Evolutionary conservation across 2,797 vertebrate genomes (phyloP), one percentile per base, ranked within the genome.

Genomic region (Spatula clypeata): DNA sequence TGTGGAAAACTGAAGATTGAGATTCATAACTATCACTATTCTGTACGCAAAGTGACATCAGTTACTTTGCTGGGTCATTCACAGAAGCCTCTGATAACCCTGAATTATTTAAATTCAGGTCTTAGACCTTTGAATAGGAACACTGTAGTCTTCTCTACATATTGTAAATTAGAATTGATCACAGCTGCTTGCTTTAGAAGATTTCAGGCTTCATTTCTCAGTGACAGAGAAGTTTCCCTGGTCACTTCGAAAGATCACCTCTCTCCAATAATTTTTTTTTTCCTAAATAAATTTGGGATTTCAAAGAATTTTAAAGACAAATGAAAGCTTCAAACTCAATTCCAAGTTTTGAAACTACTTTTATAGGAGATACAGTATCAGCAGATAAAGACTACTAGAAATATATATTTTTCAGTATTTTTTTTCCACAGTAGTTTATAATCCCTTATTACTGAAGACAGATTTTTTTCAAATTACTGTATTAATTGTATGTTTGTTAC

Each of bases 121-220:
- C 54, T 70, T 34, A 47, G 27, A 31, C 18, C 14, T 69, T 57
- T 47, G 45, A 75, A 72, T 34, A 65, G 16, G 51, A 69, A 81
- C 15, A 16, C 40, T 40, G 42, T 57, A 24, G 49, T 76, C 47
- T 44, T 70, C 26, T 36, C 36, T 69, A 12, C 2, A 2, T 65
- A n/a, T 26, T 49, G 49, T 36, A 64, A 69, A 57, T 7, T n/a
- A 57, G 53, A 75, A 75, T 7, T 34, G 16, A 47, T 61, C 75
- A 40, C 11, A 64, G 54, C 34, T 72, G 42, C 49, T 86, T 55
- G 49, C 57, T 91, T 81, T 55, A 40, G 5, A 53, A 51, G 45
- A 91, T 36, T 85, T 65, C 79, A 65, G 49, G 20, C 51, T 76
- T 34, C 55, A 58, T 24, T 74, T 82, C 57, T 86, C 72, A 60